These are phyloP conservation scores for Epinotia demarniana DNA, from an alignment of 2,888 invertebrate species.

Conservation along the genomic window DNA sequence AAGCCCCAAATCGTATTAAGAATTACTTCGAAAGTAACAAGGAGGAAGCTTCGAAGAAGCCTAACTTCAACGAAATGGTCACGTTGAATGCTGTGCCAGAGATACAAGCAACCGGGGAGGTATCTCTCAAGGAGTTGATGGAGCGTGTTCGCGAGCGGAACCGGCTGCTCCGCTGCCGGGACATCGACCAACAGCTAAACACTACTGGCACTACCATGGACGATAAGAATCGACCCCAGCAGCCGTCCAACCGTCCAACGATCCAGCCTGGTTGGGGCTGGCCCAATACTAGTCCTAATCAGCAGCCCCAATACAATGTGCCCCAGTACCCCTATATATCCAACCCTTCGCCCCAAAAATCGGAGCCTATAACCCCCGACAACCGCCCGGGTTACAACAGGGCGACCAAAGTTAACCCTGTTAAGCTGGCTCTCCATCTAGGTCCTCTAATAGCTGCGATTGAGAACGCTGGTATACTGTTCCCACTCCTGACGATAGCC, in stretches of 20 bases:
- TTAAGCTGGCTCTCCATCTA: neutral
- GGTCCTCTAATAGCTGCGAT: constrained; percentile 2
- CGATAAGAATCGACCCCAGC: neutral
- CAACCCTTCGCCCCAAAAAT: neutral
- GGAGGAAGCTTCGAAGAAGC: neutral
- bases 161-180: constrained; percentile 10
- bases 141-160: neutral
- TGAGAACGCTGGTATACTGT: neutral
- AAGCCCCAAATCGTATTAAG: neutral
- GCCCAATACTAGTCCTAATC: neutral
- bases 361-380: constrained; percentile 18
- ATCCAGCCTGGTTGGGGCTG: constrained; percentile 5
- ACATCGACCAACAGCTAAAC: neutral
- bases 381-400: neutral
- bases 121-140: constrained; percentile 13
- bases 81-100: constrained; percentile 9
- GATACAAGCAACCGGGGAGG: neutral
- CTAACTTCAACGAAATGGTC: neutral
- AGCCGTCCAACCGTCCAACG: neutral
- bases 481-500: neutral
- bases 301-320: neutral
- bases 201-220: neutral
- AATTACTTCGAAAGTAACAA: constrained; percentile 4
- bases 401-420: neutral
- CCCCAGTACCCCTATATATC: neutral